Evolutionary conservation across 2,888 invertebrate species (phyloP).

Genomic region (Homarus gammarus): DNA sequence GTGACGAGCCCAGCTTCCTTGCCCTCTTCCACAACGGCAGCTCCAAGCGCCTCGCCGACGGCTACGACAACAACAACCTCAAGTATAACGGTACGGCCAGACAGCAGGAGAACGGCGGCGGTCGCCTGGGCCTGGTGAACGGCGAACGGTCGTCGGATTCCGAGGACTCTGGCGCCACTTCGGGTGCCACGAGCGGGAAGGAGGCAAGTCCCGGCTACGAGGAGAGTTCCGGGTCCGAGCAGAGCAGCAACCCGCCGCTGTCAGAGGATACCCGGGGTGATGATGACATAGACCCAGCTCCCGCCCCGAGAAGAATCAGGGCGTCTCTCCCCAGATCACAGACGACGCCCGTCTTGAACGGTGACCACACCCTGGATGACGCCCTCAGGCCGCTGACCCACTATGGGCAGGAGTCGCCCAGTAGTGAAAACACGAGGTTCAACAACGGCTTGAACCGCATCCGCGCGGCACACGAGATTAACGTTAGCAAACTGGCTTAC

Average conservation of each 20-base stretch:
- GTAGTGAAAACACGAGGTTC: slow-evolving; percentile 45
- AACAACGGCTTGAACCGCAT: slow-evolving; percentile 65
- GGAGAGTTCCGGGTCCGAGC: slow-evolving; percentile 74
- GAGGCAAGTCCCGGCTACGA: slow-evolving; percentile 75
- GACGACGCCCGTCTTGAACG: slow-evolving; percentile 71
- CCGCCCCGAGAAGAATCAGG: slow-evolving; percentile 1
- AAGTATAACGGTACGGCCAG: slow-evolving; percentile 32
- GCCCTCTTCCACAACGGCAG: slow-evolving; percentile 65
- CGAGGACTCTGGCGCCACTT: slow-evolving; percentile 71
- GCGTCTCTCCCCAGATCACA: slow-evolving; percentile 59
- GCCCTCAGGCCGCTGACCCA: slow-evolving; percentile 66
- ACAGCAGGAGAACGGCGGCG: slow-evolving; percentile 19
- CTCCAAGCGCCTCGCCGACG: slow-evolving; percentile 47
- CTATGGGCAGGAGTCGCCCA: slow-evolving; percentile 32
- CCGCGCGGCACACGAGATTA: slow-evolving; percentile 72
- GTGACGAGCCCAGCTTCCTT: slow-evolving; percentile 57
- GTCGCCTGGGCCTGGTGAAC: slow-evolving; percentile 37
- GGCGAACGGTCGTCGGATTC: slow-evolving; percentile 74
- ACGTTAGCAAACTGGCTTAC: slow-evolving; percentile 73
- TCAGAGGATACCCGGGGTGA: slow-evolving; percentile 54
- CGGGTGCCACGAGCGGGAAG: slow-evolving; percentile 72
- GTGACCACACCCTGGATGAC: slow-evolving; percentile 65
- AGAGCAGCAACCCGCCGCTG: slow-evolving; percentile 64
- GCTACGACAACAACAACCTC: slow-evolving; percentile 44
- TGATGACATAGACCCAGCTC: slow-evolving; percentile 22